Evolutionary conservation across 2,113 vertebrate species (phyloP).

Genomic region (Sceloporus tristichus): DNA sequence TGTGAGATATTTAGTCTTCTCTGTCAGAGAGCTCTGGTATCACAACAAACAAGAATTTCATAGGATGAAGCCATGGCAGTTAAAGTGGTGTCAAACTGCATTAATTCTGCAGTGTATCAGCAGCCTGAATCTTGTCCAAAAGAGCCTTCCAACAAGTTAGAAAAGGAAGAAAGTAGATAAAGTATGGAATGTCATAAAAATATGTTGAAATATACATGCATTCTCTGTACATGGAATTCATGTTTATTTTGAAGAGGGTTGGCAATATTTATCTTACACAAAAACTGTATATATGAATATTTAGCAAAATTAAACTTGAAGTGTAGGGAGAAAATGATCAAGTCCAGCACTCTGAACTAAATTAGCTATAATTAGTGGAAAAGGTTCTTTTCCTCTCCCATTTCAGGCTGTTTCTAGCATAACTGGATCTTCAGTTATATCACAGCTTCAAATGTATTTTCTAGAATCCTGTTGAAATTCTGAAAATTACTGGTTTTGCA

Average conservation of each 20-base stretch:
- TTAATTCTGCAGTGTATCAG: too few relatives aligned
- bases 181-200: background rate
- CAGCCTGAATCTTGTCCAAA: background rate
- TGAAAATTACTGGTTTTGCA: conserved; percentile 73
- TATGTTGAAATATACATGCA: conserved; percentile 18
- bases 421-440: conserved; percentile 46
- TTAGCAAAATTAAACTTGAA: conserved; percentile 56
- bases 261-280: conserved; percentile 43
- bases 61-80: too few relatives aligned
- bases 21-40: too few relatives aligned
- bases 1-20: too few relatives aligned
- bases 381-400: conserved; percentile 47
- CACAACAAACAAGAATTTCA: too few relatives aligned
- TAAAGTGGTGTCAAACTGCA: too few relatives aligned
- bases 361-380: conserved; percentile 51
- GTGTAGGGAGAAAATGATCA: conserved; percentile 49
- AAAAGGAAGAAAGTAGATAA: conserved; percentile 2
- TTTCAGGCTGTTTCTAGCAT: conserved; percentile 39
- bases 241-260: conserved; percentile 51
- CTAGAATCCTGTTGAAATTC: conserved; percentile 74
- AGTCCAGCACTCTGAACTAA: conserved; percentile 51
- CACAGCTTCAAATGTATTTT: conserved; percentile 67
- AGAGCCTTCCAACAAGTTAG: background rate
- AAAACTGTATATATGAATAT: conserved; percentile 45
- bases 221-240: conserved; percentile 52